phyloP scores from a whole-genome alignment of 2,113 vertebrate genomes.

The Mohoua ochrocephala region DNA sequence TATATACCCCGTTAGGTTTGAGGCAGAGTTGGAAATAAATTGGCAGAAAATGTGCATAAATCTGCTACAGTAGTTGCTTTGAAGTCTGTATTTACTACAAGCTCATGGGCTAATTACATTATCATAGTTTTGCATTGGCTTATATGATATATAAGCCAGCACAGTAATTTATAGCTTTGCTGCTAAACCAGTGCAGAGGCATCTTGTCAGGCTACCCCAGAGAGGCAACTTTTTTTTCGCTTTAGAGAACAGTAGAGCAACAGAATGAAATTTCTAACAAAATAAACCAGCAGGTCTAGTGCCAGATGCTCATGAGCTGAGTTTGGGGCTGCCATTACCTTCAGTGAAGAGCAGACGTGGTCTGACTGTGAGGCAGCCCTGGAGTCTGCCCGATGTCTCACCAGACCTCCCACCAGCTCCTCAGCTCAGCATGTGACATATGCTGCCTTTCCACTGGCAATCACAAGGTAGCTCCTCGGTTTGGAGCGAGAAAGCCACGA shows the following conservation, averaged over 20 bases:
- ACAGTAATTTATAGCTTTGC: not conserved
- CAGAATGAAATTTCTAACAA: not conserved
- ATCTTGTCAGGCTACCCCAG: not conserved
- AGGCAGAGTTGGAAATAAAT: not conserved
- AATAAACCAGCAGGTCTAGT: not conserved
- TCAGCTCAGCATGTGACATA: not conserved
- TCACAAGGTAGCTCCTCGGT: accelerated
- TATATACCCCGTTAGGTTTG: not conserved
- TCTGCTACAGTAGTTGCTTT: not conserved
- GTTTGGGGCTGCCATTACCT: not conserved
- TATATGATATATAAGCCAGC: not conserved
- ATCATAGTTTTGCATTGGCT: not conserved
- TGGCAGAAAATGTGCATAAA: not conserved
- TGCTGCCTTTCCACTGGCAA: not conserved
- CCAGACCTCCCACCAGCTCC: not conserved
- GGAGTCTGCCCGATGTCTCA: accelerated
- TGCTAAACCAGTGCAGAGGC: not conserved
- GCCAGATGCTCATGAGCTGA: not conserved
- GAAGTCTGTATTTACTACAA: not conserved
- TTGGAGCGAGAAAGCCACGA: not conserved
- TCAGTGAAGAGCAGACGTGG: not conserved
- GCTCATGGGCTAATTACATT: not conserved
- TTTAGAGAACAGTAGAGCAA: not conserved
- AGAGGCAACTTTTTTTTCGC: not conserved
- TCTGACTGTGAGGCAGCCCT: not conserved